Conservation (phyloP, 1,140 invertebrate genomes). For the Cherax quadricarinatus region DNA sequence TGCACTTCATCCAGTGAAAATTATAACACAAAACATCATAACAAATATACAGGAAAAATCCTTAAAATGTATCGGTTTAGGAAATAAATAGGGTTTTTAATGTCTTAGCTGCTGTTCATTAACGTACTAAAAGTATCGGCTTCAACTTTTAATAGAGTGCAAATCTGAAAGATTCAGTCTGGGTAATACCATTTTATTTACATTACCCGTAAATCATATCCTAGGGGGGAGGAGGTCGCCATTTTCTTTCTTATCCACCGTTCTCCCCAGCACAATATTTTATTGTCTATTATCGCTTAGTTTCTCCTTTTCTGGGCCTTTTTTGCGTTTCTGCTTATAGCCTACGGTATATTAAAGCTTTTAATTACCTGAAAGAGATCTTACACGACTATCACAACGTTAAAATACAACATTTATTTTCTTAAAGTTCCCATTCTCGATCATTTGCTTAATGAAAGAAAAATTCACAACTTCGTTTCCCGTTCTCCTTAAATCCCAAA, state of each 20-base stretch:
- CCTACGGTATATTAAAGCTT: no score
- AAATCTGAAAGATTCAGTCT: no score
- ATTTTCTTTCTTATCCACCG: constrained; percentile 45
- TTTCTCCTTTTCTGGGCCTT: neutral
- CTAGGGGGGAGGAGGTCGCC: constrained; percentile 13
- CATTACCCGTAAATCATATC: constrained; percentile 43
- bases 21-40: no score
- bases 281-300: neutral
- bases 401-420: neutral
- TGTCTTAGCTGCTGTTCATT: no score
- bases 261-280: neutral
- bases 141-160: no score
- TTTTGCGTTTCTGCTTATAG: neutral
- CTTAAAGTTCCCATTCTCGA: constrained; percentile 44
- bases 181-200: constrained; percentile 22
- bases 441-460: constrained; percentile 43
- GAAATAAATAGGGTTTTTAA: no score
- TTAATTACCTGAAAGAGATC: neutral
- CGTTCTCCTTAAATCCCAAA: constrained; percentile 46
- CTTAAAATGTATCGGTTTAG: no score
- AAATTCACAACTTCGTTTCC: constrained; percentile 42
- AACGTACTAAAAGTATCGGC: no score
- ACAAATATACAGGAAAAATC: no score
- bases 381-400: neutral
- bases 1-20: no score